These are phyloP conservation scores for Tapirus indicus DNA, from an alignment of 2,797 vertebrate species.

Conservation along the genomic window DNA sequence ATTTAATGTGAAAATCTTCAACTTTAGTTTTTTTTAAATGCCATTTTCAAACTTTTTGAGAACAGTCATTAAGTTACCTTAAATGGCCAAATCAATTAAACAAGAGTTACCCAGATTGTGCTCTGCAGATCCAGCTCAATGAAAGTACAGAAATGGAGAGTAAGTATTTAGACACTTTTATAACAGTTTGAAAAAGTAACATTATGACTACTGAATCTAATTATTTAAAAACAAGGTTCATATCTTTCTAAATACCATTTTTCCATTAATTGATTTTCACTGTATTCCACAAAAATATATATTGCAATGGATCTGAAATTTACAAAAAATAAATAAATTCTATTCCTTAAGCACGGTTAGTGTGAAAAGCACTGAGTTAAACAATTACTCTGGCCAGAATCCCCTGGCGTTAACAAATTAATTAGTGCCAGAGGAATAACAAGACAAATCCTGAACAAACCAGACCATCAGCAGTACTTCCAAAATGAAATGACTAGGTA, in stretches of 20 bases:
- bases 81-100: background rate
- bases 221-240: background rate
- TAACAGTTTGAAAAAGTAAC: background rate
- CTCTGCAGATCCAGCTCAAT: background rate
- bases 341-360: background rate
- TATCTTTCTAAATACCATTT: constrained; percentile 7
- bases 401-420: constrained; percentile 28
- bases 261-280: constrained; percentile 30
- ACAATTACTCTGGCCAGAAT: background rate
- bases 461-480: background rate
- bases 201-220: background rate
- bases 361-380: constrained; percentile 1
- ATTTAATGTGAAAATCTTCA: background rate
- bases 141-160: background rate
- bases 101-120: background rate
- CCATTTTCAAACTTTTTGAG: constrained; percentile 5
- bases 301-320: background rate
- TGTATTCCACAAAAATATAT: background rate
- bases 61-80: background rate
- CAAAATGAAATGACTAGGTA: background rate
- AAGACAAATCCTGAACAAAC: constrained; percentile 35
- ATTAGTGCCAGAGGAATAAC: background rate
- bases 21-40: background rate
- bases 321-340: constrained; percentile 17
- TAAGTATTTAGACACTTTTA: background rate